Conservation (phyloP, 1,140 invertebrate genomes). For the Drosophila eugracilis region DNA sequence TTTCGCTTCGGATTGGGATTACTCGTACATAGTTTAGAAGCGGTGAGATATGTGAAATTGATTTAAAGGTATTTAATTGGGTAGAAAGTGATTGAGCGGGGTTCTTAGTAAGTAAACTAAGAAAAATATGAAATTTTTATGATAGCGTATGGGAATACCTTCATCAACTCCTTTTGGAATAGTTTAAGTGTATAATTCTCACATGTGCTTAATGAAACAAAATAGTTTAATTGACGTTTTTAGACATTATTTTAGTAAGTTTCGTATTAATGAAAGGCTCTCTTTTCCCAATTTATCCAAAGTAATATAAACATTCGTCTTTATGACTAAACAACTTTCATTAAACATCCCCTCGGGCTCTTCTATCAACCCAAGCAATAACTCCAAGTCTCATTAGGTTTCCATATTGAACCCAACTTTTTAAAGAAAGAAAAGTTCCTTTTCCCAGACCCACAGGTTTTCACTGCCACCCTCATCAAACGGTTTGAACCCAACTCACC, state of each 20-base stretch:
- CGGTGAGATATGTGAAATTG: slow-evolving; percentile 7
- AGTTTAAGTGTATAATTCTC: too few species aligned
- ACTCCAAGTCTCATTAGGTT: slow-evolving; percentile 23
- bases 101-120: background rate
- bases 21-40: background rate
- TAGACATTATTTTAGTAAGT: too few species aligned
- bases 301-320: background rate
- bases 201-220: too few species aligned
- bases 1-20: background rate
- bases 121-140: background rate
- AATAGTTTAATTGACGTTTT: background rate
- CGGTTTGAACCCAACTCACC: slow-evolving; percentile 39
- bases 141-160: too few species aligned
- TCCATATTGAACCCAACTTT: slow-evolving; percentile 20
- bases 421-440: slow-evolving; percentile 14
- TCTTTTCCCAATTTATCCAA: too few species aligned
- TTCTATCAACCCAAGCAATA: slow-evolving; percentile 2
- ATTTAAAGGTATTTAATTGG: slow-evolving; percentile 17
- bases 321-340: background rate
- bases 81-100: slow-evolving; percentile 3
- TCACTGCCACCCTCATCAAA: slow-evolving; percentile 37
- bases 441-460: background rate
- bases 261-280: too few species aligned
- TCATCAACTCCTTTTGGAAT: too few species aligned
- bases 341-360: background rate